Base-by-base conservation (phyloP, 1,140 invertebrate genomes). In the Drosophila erecta region DNA sequence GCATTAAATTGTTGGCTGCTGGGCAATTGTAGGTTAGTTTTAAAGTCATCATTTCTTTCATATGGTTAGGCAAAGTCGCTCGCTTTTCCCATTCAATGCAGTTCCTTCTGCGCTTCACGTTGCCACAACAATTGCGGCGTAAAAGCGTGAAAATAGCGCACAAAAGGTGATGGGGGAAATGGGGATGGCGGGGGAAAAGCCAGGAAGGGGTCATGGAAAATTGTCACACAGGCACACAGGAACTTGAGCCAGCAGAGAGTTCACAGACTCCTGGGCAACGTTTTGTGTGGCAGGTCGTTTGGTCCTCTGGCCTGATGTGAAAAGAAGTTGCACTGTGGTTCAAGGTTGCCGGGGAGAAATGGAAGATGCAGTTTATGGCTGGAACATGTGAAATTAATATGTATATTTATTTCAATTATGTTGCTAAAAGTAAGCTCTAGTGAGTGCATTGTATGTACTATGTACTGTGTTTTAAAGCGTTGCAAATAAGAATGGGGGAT, bases 61-160 rank as follows among this genome's bases (percentile, higher is more conserved):
- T 81, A 78, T 79, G 76, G 76, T 61, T 69, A 65, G 79, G 62
- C 58, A 35, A 58, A 62, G 59, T 64, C 40, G 15, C 22, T 43
- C 41, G 20, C 20, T 20, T 30, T 2, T 5, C 30, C 22, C 17
- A 78, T 81, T 81, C 78, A 87, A 86, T 86, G 67, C 62, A 70
- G 51, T 58, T 74, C 30, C 70, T 75, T 55, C 27, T 33, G 22
- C 14, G 27, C 20, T 20, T 49, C 49, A 62, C 49, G 61, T 44
- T 74, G 53, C 64, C 80, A 86, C 76, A 83, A 76, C 84, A 87
- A 87, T 87, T 87, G 83, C 57, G 83, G 83, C 83, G 85, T 89
- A 87, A 87, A 87, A 87, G 79, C 84, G 84, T 89, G 74, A 79
- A 87, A 90, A 86, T 81, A 67, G 75, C 65, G 64, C 15, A 78